Evolutionary conservation across 1,140 invertebrate species (phyloP), one percentile per base, ranked within the genome.

Genomic region (Protaetia brevitarsis): DNA sequence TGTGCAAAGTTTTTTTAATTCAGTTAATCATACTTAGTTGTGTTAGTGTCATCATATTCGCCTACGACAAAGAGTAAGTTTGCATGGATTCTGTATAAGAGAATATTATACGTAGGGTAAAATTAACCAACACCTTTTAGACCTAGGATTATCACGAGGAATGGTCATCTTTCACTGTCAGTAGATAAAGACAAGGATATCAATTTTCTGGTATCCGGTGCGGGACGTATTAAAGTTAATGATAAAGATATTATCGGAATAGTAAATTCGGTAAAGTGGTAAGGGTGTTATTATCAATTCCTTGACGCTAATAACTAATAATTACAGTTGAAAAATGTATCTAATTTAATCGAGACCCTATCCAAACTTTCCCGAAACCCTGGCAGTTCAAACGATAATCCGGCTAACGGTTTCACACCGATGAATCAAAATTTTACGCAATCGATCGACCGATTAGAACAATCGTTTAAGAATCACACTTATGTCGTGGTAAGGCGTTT

Each of bases 111-210:
- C n/a, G n/a, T n/a, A n/a, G n/a, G n/a, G n/a, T n/a, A n/a, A n/a
- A n/a, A n/a, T n/a, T n/a, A n/a, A n/a, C n/a, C n/a, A n/a, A n/a
- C n/a, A n/a, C n/a, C n/a, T 74, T 71, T 61, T 67, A 87, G 88
- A 58, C 87, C 88, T 0, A 82, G 85, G 74, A 83, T 89, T 37
- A 82, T 85, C 66, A 80, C 85, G 10, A 76, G 76, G 19, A 81
- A 87, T 78, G 88, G 88, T 59, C 82, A 89, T 76, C 77, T 89
- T n/a, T 80, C 84, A 62, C 82, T 90, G 21, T 81, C 84, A 66
- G 82, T 85, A 36, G 87, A 85, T 0, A 80, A 81, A 34, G 83
- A 86, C 73, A 84, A 82, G 68, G 89, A 87, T 69, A 87, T 90
- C n/a, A 86, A 83, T 30, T 78, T 90, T 60, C 80, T 79, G 60